phyloP scores from a whole-genome alignment of 2,888 invertebrate genomes.

The Lomographa bimaculata region DNA sequence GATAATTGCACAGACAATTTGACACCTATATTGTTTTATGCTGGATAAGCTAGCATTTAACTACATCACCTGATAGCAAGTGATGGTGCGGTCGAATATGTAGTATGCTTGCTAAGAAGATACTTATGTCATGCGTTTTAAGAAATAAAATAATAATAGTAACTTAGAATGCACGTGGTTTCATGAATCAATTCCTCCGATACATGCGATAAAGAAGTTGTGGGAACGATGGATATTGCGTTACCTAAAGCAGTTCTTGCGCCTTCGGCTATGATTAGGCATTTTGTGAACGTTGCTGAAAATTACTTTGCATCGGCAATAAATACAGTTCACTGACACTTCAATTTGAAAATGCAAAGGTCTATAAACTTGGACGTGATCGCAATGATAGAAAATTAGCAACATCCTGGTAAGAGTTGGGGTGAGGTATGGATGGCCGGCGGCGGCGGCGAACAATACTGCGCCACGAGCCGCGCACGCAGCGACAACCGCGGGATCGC shows the following conservation, averaged over 20 bases:
- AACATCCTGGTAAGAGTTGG: slow-evolving; percentile 76
- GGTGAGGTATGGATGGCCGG: slow-evolving; percentile 75
- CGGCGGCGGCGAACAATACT: slow-evolving; percentile 68
- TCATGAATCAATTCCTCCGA: too few relatives aligned
- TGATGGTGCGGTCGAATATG: too few relatives aligned
- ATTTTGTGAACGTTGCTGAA: slow-evolving; percentile 52
- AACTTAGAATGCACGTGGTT: too few relatives aligned
- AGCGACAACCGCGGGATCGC: slow-evolving; percentile 54
- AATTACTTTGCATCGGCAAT: slow-evolving; percentile 55
- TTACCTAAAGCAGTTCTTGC: slow-evolving; percentile 22
- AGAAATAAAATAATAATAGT: too few relatives aligned
- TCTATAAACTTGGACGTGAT: slow-evolving; percentile 75
- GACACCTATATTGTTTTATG: too few relatives aligned
- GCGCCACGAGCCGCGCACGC: slow-evolving; percentile 55
- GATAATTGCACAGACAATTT: too few relatives aligned
- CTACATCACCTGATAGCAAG: too few relatives aligned
- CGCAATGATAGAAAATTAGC: slow-evolving; percentile 82
- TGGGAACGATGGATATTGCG: slow-evolving; percentile 17
- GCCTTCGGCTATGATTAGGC: slow-evolving; percentile 58
- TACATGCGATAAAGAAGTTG: too few relatives aligned
- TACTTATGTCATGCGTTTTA: too few relatives aligned
- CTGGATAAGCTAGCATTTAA: too few relatives aligned
- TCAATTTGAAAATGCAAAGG: slow-evolving; percentile 74
- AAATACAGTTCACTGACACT: slow-evolving; percentile 76
- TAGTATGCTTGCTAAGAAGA: too few relatives aligned